Conservation (phyloP, 2,113 vertebrate genomes). For the Brachyhypopomus occidentalis region DNA sequence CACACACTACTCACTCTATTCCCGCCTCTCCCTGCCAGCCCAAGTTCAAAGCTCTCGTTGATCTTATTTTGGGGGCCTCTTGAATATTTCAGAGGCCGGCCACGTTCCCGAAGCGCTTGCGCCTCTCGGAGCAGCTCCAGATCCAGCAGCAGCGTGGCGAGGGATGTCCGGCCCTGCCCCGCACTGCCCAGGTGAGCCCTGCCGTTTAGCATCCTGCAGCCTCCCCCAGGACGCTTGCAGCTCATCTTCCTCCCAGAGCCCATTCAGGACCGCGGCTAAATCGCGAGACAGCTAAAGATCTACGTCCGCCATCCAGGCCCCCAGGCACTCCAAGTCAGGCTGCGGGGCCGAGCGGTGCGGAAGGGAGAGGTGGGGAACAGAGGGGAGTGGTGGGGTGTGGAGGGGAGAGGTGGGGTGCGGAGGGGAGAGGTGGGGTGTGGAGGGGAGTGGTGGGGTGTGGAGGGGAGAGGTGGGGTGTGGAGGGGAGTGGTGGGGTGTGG, state of each 20-base stretch:
- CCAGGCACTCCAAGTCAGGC: slow-evolving; percentile 53
- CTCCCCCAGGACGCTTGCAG: slow-evolving; percentile 57
- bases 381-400: too few relatives aligned
- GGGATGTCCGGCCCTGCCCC: slow-evolving; percentile 51
- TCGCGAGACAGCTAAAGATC: slow-evolving; percentile 55
- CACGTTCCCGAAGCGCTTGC: slow-evolving; percentile 64
- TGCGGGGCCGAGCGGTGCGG: slow-evolving; percentile 59
- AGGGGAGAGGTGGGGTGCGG: too few relatives aligned
- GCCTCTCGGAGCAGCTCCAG: slow-evolving; percentile 52
- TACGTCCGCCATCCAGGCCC: slow-evolving; percentile 46
- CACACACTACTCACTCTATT: too few relatives aligned
- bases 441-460: too few relatives aligned
- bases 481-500: too few relatives aligned
- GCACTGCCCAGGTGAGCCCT: slow-evolving; percentile 34
- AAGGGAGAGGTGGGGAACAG: too few relatives aligned
- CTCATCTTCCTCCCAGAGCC: slow-evolving; percentile 63
- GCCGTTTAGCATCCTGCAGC: slow-evolving; percentile 65
- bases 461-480: too few relatives aligned
- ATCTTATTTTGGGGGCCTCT: slow-evolving; percentile 62
- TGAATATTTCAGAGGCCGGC: slow-evolving; percentile 69
- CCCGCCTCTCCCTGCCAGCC: slow-evolving; percentile 34
- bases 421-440: too few relatives aligned
- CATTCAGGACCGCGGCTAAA: slow-evolving; percentile 69
- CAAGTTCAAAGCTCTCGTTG: slow-evolving; percentile 41
- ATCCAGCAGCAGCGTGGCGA: slow-evolving; percentile 49